Evolutionary conservation across 30 jellyfish, hydroid and myxozoan genomes (phyloP), one percentile per base, ranked within the genome.

Genomic region (Clytia hemisphaerica): DNA sequence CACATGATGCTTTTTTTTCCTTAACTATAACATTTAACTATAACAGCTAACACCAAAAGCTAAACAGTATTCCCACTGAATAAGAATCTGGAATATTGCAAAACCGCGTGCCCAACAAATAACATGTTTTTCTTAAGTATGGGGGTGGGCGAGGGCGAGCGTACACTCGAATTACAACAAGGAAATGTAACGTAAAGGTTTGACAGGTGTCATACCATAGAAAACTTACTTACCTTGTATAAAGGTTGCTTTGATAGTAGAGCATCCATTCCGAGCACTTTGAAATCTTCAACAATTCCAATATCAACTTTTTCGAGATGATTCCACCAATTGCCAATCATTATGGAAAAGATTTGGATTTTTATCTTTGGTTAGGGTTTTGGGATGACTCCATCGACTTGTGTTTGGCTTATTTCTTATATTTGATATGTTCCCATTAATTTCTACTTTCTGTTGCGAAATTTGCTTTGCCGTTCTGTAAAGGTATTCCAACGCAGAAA

Each of bases 361-460:
- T 50, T 18, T 32, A 18, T 50, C 64, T n/a, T 9, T 9, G 67
- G 37, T 54, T 14, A 3, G 53, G 14, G 15, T 51, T 33, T n/a
- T 59, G 4, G 72, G 72, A 51, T 59, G 72, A 18, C 55, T 10
- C 72, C 72, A 59, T 12, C 35, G 28, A 28, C 55, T 48, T 15
- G 37, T 28, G 9, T 59, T 59, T 59, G n/a, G 30, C 55, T 29
- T 59, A 7, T 48, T 28, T 59, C 72, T 59, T 10, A 22, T 51
- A 15, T 59, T 59, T 9, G 35, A n/a, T n/a, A n/a, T 59, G 7
- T 48, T 59, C 18, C 72, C 72, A 24, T 59, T 59, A n/a, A 28
- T 59, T 22, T 48, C 72, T 15, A 59, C 35, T 0, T 28, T 29
- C 32, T 59, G 72, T 32, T 59, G 72, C 3, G 72, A 28, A 9